These are phyloP conservation scores for Chironex yamaguchii DNA, from an alignment of 30 jellyfish, hydroid and myxozoan species.

Conservation along the genomic window DNA sequence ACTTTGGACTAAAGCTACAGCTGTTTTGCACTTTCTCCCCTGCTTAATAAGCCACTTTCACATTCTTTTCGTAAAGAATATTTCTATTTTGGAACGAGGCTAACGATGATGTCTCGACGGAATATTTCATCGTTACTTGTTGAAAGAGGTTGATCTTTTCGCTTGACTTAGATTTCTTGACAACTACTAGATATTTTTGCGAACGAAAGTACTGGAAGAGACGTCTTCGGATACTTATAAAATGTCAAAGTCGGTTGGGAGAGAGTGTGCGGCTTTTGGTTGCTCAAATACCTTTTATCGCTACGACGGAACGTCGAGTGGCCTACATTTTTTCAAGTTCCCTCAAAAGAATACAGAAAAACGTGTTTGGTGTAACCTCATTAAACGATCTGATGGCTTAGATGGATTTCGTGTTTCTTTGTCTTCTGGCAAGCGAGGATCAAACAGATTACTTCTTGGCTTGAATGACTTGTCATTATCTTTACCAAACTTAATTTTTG, in stretches of 20 bases:
- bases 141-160: conserved; percentile 2
- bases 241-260: conserved; percentile 23
- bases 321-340: conserved; percentile 14
- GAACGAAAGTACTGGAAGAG: background rate
- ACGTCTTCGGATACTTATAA: conserved; percentile 2
- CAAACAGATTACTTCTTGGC: background rate
- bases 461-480: conserved; percentile 12
- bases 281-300: conserved; percentile 8
- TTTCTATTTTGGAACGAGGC: conserved; percentile 4
- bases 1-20: too few species aligned
- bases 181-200: conserved; percentile 8
- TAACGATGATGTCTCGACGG: conserved; percentile 9
- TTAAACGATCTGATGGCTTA: conserved; percentile 9
- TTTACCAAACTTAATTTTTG: conserved; percentile 14
- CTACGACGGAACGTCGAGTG: conserved; percentile 5
- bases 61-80: background rate
- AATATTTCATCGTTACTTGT: conserved; percentile 6
- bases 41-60: conserved; percentile 3
- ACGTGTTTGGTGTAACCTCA: conserved; percentile 33
- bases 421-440: conserved; percentile 31
- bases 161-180: conserved; percentile 11
- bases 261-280: conserved; percentile 22
- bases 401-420: conserved; percentile 8
- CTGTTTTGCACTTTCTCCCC: background rate
- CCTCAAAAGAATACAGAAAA: conserved; percentile 8